Evolutionary conservation across 2,888 invertebrate genomes (phyloP).

Genomic region (Apamea crenata): DNA sequence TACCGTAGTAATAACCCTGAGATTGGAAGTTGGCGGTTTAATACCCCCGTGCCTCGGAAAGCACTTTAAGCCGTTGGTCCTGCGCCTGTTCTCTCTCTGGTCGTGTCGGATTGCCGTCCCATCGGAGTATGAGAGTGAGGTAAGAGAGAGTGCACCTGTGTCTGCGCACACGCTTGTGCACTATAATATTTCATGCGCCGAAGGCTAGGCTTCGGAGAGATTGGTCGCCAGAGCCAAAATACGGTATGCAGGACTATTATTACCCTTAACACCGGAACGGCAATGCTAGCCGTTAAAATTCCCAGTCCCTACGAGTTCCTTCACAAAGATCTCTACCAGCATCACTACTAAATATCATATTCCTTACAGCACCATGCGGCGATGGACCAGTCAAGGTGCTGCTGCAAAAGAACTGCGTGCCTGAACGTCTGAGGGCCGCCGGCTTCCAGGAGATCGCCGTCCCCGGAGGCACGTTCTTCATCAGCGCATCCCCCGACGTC

Average conservation of each 20-base stretch:
- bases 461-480: conserved; percentile 80
- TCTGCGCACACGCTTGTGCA: background rate
- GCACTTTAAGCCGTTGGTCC: background rate
- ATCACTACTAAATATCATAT: background rate
- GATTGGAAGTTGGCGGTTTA: background rate
- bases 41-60: background rate
- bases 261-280: background rate
- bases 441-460: conserved; percentile 80
- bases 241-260: background rate
- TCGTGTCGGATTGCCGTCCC: background rate
- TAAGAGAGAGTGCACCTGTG: background rate
- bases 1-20: background rate
- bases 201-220: background rate
- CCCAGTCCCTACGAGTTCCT: background rate
- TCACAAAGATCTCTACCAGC: too few species aligned
- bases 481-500: conserved; percentile 78
- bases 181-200: too few species aligned
- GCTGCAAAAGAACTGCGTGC: conserved; percentile 66
- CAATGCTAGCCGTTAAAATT: background rate
- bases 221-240: background rate
- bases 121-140: background rate
- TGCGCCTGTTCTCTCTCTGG: background rate
- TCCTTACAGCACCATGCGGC: conserved; percentile 77
- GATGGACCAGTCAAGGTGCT: conserved; percentile 75
- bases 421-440: conserved; percentile 69